phyloP scores from a whole-genome alignment of 1,140 invertebrate genomes.

The Meteorus sp. region DNA sequence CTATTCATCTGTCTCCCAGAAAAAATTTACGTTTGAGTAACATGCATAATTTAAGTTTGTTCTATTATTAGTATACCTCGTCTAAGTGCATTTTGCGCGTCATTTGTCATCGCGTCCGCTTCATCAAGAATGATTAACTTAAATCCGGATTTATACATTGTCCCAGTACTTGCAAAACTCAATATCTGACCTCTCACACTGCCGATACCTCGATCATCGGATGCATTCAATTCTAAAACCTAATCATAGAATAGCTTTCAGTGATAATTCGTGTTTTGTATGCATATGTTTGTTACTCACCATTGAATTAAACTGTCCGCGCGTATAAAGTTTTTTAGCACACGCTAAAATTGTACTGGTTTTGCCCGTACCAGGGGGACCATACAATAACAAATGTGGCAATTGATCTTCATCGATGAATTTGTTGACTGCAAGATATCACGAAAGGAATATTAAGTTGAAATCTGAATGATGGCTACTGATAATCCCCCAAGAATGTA shows the following conservation, averaged over 20 bases:
- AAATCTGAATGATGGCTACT: no score
- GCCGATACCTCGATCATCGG: slow-evolving; percentile 97
- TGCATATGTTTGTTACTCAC: slow-evolving; percentile 59
- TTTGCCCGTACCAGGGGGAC: slow-evolving; percentile 98
- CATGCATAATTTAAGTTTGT: no score
- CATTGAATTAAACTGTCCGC: slow-evolving; percentile 85
- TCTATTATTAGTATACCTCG: no score
- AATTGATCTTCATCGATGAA: slow-evolving; percentile 92
- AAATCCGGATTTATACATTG: slow-evolving; percentile 90
- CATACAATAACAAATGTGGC: slow-evolving; percentile 97
- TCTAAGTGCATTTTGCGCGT: slow-evolving; percentile 97
- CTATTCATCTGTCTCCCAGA: no score
- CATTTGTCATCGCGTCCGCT: slow-evolving; percentile 99
- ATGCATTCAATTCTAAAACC: slow-evolving; percentile 95
- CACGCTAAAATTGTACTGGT: slow-evolving; percentile 98
- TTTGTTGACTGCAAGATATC: slow-evolving; percentile 76
- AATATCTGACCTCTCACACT: slow-evolving; percentile 94
- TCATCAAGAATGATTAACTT: slow-evolving; percentile 99
- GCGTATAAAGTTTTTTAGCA: slow-evolving; percentile 89
- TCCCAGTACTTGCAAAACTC: slow-evolving; percentile 97
- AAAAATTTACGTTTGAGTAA: slow-evolving; percentile 47
- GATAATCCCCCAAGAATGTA: no score
- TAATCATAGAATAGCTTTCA: slow-evolving; percentile 6
- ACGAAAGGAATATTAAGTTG: neutral
- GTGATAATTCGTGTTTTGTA: neutral